Conservation (phyloP, 2,113 vertebrate genomes). For the Gracilinanus agilis region DNA sequence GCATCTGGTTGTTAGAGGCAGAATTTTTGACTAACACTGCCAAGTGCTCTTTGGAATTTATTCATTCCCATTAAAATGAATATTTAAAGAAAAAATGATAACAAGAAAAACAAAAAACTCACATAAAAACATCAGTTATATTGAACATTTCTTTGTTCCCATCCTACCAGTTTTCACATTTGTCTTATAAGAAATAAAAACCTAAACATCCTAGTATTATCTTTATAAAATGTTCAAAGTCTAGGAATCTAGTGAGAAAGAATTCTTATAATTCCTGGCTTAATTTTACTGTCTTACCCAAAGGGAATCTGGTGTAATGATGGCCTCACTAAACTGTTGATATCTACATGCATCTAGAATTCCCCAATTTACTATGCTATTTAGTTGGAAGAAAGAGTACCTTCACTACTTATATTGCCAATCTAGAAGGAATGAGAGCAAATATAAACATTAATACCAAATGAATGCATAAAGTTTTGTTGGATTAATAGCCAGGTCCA, state of each 20-base stretch:
- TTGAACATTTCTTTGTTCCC: neutral
- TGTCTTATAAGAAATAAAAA: neutral
- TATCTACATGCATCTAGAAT: neutral
- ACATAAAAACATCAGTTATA: slow-evolving; percentile 23
- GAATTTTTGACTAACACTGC: neutral
- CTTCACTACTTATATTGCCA: neutral
- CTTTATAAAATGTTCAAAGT: neutral
- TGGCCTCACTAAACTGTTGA: slow-evolving; percentile 12
- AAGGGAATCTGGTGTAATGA: neutral
- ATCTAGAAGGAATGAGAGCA: neutral
- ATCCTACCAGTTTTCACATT: neutral
- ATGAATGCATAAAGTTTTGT: neutral
- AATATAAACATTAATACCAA: neutral
- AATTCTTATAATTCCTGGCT: slow-evolving; percentile 17
- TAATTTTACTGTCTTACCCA: neutral
- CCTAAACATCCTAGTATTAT: neutral
- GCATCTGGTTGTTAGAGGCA: neutral
- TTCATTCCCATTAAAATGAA: neutral
- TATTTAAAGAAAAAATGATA: neutral
- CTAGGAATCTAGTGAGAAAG: neutral
- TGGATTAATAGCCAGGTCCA: neutral
- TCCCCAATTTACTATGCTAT: neutral
- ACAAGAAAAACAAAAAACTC: neutral
- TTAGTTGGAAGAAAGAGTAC: neutral
- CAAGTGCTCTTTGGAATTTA: neutral